These are phyloP conservation scores for Paramormyrops kingsleyae DNA, from an alignment of 2,113 vertebrate genomes.

Conservation along the genomic window DNA sequence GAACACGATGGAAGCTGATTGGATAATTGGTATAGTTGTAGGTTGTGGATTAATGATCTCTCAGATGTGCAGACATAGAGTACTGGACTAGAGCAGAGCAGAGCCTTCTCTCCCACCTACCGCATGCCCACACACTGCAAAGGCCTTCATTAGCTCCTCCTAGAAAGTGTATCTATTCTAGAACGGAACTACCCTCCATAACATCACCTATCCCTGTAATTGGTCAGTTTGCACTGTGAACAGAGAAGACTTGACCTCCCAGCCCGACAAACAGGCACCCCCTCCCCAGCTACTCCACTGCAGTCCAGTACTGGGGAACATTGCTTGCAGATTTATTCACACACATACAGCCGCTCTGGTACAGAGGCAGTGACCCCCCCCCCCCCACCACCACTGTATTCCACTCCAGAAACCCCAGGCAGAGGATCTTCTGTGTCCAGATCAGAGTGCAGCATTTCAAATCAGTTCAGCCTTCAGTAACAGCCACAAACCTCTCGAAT, in stretches of 20 bases:
- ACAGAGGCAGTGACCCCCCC: constrained; percentile 9
- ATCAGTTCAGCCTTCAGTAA: neutral
- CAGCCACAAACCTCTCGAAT: neutral
- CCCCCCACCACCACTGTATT: neutral
- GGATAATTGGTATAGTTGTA: constrained; percentile 27
- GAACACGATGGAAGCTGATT: constrained; percentile 4
- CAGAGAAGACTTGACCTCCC: neutral
- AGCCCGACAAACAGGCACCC: neutral
- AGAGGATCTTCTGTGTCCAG: neutral
- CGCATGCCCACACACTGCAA: neutral
- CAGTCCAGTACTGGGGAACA: constrained; percentile 7
- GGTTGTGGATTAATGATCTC: constrained; percentile 22
- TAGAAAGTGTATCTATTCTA: neutral
- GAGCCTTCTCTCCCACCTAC: neutral
- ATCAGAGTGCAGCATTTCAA: neutral
- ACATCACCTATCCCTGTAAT: neutral
- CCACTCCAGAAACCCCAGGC: neutral
- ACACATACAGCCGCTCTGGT: neutral
- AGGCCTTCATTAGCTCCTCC: neutral
- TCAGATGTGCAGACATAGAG: constrained; percentile 15
- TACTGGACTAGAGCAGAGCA: constrained; percentile 5
- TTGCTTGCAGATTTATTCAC: neutral
- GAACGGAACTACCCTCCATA: neutral
- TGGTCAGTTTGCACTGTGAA: neutral
- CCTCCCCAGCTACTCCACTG: neutral